Base-by-base conservation (phyloP, 2,797 vertebrate species). In the Gymnopithys bicolor region DNA sequence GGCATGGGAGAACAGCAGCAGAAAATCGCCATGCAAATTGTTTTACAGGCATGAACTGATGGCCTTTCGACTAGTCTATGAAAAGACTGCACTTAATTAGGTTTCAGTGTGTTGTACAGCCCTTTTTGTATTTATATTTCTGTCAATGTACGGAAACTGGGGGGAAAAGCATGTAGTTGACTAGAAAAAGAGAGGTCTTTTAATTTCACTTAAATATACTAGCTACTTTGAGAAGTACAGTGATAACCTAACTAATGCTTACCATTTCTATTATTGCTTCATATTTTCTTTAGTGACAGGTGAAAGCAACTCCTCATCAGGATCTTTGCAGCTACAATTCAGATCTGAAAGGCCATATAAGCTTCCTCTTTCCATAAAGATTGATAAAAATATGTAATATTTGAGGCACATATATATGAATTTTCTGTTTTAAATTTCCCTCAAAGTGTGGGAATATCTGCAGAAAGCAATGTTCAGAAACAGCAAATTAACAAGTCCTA, bases 21-120 rank as follows among this genome's bases (percentile, higher is more conserved):
- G 46, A 79, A 91, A 58, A 66, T 75, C 5, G 8, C 95, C 82
- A 89, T 85, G 91, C 62, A 93, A 81, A 97, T 89, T 59, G 39
- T 62, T 91, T 63, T 77, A 70, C 37, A 80, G 48, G 19, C 33
- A 69, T 49, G 39, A 77, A 63, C 55, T 49, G 28, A 17, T 81
- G 76, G 58, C 46, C 85, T 96, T 94, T 71, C 0, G 1, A 56
- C 46, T 43, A 17, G 10, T 74, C 71, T 71, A 24, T 73, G 86
- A 86, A 48, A 73, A 32, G 18, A 68, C 30, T 66, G 46, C 64
- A 84, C 80, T 87, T 90, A 78, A 91, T 97, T 94, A 64, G 19
- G 10, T 89, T 93, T 87, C 70, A 63, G n/a, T 85, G 68, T 89
- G 70, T 94, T 81, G 69, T 85, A 87, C 15, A 75, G 55, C 43